Percentiles rank a stretch among this genome's conserved stretches.
Evolutionary conservation across 37 sponge, comb jelly and placozoan species (phyloP).

Genomic region (Oscarella lobularis): DNA sequence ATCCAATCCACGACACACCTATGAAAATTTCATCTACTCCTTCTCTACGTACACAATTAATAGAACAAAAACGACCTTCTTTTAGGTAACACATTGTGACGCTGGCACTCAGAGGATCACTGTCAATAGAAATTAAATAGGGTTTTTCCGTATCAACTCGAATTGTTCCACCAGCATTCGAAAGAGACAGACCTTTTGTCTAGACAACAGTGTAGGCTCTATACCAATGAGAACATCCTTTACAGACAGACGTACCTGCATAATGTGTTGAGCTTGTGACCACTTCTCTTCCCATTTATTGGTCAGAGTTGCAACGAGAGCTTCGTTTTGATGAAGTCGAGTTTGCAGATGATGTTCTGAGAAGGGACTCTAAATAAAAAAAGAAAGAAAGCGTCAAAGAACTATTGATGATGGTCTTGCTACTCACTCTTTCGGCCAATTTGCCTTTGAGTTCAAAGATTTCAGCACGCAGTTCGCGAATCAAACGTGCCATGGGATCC

Average conservation of each 20-base stretch:
- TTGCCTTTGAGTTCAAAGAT: not conserved
- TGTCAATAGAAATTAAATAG: not conserved
- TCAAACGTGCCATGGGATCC: not conserved
- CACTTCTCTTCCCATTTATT: constrained; percentile 2
- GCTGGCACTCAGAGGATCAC: not conserved
- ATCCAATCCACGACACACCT: not conserved
- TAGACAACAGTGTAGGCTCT: not conserved
- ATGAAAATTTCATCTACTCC: too few relatives aligned
- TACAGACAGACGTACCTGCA: not conserved
- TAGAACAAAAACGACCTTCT: too few relatives aligned
- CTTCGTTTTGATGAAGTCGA: not conserved
- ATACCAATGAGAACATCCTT: not conserved
- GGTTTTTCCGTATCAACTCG: not conserved
- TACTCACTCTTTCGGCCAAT: not conserved
- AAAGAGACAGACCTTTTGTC: not conserved
- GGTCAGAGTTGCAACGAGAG: constrained; percentile 2
- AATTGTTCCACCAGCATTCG: not conserved
- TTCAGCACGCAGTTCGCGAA: not conserved
- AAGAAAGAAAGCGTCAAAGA: not conserved
- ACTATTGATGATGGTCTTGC: not conserved
- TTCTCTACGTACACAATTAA: too few relatives aligned
- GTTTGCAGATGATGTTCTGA: not conserved
- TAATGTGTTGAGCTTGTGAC: not conserved
- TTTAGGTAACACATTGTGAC: not conserved
- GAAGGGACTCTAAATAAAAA: not conserved